Percentiles rank a stretch among this genome's conserved stretches.
Conservation (phyloP, 2,797 vertebrate genomes). For the Catamblyrhynchus diadema region DNA sequence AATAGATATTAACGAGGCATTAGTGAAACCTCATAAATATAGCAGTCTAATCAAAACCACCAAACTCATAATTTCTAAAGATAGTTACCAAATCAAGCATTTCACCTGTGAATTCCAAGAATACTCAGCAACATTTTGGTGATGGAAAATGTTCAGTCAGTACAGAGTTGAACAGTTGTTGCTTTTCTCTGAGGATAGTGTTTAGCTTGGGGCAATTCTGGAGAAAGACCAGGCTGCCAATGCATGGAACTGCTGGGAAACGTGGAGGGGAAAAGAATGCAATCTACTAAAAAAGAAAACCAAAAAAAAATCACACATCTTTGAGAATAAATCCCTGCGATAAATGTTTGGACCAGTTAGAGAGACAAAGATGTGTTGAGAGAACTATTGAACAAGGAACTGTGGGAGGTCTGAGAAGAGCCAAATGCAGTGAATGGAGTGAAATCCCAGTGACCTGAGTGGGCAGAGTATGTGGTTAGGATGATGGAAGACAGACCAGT, state of each 20-base stretch:
- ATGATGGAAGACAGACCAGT: constrained; percentile 43
- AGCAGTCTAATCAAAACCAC: neutral
- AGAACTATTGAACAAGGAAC: neutral
- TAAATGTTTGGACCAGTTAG: neutral
- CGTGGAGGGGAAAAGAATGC: neutral
- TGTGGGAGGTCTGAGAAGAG: constrained; percentile 43
- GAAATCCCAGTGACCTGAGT: constrained; percentile 51
- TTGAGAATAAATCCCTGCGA: neutral
- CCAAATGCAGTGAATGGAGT: constrained; percentile 20
- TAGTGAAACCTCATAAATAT: neutral
- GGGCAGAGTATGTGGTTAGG: constrained; percentile 40
- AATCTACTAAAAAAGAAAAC: neutral
- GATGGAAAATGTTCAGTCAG: neutral
- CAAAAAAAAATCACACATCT: neutral
- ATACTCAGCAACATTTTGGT: neutral
- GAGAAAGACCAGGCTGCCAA: neutral
- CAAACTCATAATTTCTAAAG: neutral
- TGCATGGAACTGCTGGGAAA: neutral
- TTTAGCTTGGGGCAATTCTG: neutral
- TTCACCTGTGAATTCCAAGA: neutral
- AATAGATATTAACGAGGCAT: neutral
- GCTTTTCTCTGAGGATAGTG: neutral
- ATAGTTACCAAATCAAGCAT: neutral
- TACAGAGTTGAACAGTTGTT: neutral
- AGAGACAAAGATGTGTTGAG: neutral